phyloP scores from a whole-genome alignment of 2,888 invertebrate species.

The Limnephilus auricula region DNA sequence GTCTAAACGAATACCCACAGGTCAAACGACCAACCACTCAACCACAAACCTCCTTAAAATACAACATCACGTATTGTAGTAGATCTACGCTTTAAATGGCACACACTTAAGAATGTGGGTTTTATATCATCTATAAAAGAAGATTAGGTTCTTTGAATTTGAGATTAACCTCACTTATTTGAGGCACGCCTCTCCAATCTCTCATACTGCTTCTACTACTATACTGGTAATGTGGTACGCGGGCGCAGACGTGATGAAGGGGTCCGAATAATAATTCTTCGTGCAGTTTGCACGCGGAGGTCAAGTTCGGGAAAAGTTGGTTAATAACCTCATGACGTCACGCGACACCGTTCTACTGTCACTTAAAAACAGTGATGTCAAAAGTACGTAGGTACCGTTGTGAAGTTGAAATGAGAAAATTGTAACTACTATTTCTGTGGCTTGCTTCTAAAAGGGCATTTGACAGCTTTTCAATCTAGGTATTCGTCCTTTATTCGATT shows the following conservation, averaged over 20 bases:
- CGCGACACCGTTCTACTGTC: neutral
- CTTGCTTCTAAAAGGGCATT: too few species aligned
- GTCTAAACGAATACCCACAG: neutral
- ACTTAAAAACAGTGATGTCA: neutral
- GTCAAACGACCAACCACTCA: neutral
- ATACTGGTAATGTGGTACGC: neutral
- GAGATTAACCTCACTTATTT: neutral
- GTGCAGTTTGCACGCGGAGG: conserved; percentile 11
- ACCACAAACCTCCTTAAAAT: neutral
- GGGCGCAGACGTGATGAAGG: neutral
- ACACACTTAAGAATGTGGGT: neutral
- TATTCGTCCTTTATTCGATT: too few species aligned
- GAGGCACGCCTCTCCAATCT: neutral
- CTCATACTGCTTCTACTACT: neutral
- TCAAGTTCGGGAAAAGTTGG: conserved; percentile 34
- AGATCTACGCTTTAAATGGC: neutral
- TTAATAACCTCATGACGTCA: conserved; percentile 44
- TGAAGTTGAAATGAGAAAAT: neutral
- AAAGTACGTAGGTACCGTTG: neutral
- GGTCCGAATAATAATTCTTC: conserved; percentile 17
- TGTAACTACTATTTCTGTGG: too few species aligned
- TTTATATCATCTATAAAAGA: neutral
- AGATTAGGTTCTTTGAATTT: neutral
- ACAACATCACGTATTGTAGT: neutral
- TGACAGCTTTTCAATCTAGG: too few species aligned